Evolutionary conservation across 2,888 invertebrate species (phyloP).

Genomic region (Carpatolechia fugitivella): DNA sequence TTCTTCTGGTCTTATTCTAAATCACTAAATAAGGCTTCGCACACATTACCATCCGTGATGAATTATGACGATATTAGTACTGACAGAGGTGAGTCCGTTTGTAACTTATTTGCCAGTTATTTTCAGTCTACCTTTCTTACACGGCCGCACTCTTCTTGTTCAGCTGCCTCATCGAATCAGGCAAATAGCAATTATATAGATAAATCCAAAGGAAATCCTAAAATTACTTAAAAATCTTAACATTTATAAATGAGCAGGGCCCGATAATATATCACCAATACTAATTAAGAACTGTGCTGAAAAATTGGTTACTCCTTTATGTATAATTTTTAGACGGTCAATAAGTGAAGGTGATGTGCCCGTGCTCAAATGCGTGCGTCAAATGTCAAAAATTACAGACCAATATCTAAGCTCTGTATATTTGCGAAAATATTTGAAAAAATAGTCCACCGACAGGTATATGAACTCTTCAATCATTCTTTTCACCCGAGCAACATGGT

Average conservation of each 20-base stretch:
- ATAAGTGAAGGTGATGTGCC: neutral
- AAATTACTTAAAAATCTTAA: neutral
- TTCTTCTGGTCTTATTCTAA: neutral
- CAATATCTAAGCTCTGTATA: too few species aligned
- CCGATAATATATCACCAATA: neutral
- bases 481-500: neutral
- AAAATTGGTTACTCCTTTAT: neutral
- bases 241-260: neutral
- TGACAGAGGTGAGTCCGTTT: neutral
- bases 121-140: conserved; percentile 5
- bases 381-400: too few species aligned
- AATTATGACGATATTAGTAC: neutral
- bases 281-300: neutral
- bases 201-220: too few species aligned
- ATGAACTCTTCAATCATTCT: neutral
- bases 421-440: neutral
- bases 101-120: neutral
- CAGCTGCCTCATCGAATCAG: too few species aligned
- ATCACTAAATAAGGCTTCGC: neutral
- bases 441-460: neutral
- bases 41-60: neutral
- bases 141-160: too few species aligned
- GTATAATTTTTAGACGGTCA: neutral
- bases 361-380: neutral
- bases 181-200: neutral